Base-by-base conservation (phyloP, 2,888 invertebrate species). In the Leistus spinibarbis region DNA sequence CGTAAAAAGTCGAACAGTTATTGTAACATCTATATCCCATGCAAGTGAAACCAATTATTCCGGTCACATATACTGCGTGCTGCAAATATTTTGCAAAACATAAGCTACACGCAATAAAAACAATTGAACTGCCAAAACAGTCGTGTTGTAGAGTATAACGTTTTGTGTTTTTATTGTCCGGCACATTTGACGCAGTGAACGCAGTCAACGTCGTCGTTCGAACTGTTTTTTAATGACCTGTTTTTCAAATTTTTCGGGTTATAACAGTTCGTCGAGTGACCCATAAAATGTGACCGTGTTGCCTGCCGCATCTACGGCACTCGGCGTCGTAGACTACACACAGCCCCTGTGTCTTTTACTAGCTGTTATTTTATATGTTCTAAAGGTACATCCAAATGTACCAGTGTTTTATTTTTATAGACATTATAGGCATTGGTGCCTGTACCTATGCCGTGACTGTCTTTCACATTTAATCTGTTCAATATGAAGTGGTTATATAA, bases 61-160 rank as follows among this genome's bases (percentile, higher is more conserved):
- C 56, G 57, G 67, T 73, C 73, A 73, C 73, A 73, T 67, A 73
- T 57, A 57, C 60, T 40, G 65, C 54, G 67, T 54, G 66, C 60
- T 57, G 73, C 73, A n/a, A 10, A 22, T 22, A 56, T 72, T 72
- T 72, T 72, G 72, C 72, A 72, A 72, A 72, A 73, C 73, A 73
- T 73, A 73, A 73, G 73, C 73, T 73, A 73, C 73, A 73, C 57
- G 73, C 73, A 62, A 73, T 73, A 73, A 73, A 73, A 73, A 73
- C 73, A 73, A 73, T 73, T 73, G 73, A 66, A 73, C 73, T 73
- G 73, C 73, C 73, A 73, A 73, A 73, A 73, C 73, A 66, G 73
- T 60, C 60, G 67, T 73, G 66, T 73, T n/a, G n/a, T n/a, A n/a
- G n/a, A n/a, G n/a, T n/a, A n/a, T n/a, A n/a, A 13, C 13, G 40